Evolutionary conservation across 1,140 invertebrate genomes (phyloP), one percentile per base, ranked within the genome.

Genomic region (Drosophila albomicans): DNA sequence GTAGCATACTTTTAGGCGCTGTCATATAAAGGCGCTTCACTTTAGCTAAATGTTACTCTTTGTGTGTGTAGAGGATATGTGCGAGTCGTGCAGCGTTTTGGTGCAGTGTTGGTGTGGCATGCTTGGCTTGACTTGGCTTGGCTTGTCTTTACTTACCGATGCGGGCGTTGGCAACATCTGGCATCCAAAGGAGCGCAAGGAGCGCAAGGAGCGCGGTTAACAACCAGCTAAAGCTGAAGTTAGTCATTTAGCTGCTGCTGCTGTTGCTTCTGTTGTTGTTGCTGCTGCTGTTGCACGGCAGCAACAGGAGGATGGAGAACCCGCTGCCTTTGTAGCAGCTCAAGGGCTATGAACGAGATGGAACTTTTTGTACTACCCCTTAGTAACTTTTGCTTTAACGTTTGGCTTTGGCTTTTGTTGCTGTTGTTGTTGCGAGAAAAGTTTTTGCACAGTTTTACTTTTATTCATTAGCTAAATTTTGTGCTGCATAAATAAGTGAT

Each of bases 401-500:
- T 46, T 46, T 70, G 59, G 59, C 46, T 70, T 38, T 61, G 25
- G 66, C 46, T 63, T 52, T 51, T 62, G 54, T 48, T 59, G 63
- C 25, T 61, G 68, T 51, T 62, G 54, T 48, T 59, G 63, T 32
- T 61, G 68, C 48, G 72, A 25, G 20, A 64, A 66, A 79, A 78
- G 56, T 72, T 78, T 88, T 62, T 76, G 84, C 84, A 78, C 84
- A 67, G 86, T 88, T 74, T 72, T 88, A 75, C 78, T 81, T 88
- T 88, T 88, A 89, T 88, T 88, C 81, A 81, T 88, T 88, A 89
- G 84, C 84, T 87, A 85, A 86, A 84, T 76, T 88, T 79, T 59
- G 61, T 75, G 86, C 85, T 87, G 82, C 85, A 80, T 87, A 84
- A 87, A 87, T 87, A 87, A 84, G 77, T 88, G 85, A 84, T 77